These are phyloP conservation scores for Picus viridis DNA, from an alignment of 2,797 vertebrate genomes.

Conservation along the genomic window DNA sequence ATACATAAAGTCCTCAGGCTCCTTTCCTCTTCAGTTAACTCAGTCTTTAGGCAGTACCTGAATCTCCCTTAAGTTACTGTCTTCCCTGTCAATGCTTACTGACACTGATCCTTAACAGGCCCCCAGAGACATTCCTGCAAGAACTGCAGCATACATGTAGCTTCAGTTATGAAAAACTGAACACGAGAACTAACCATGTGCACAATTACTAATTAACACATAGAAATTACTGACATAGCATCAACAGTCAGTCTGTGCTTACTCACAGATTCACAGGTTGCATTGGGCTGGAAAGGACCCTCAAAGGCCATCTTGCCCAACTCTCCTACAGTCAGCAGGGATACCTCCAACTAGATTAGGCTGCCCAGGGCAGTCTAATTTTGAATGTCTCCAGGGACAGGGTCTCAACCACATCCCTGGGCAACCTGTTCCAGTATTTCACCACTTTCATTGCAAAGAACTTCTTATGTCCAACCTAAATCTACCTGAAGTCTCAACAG, in stretches of 20 bases:
- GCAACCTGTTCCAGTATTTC: too few species aligned
- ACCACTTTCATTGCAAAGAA: too few species aligned
- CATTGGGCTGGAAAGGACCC: too few species aligned
- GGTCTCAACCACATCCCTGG: too few species aligned
- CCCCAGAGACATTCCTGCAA: not conserved
- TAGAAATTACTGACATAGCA: not conserved
- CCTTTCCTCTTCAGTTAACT: not conserved
- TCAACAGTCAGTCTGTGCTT: not conserved
- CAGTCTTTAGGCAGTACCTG: not conserved
- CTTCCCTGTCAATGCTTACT: not conserved
- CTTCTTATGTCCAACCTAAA: too few species aligned
- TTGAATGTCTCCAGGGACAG: too few species aligned
- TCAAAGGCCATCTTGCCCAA: too few species aligned
- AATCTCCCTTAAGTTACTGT: not conserved
- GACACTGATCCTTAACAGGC: not conserved
- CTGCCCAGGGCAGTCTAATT: too few species aligned
- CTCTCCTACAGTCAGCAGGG: too few species aligned
- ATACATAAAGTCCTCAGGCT: not conserved
- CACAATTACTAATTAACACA: not conserved
- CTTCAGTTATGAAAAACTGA: not conserved
- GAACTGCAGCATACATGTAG: not conserved
- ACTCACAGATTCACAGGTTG: too few species aligned
- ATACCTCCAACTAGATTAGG: too few species aligned
- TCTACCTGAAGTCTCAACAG: too few species aligned
- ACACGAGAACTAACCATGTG: not conserved